A percentile compares a stretch with the other conserved stretches of the same genome.
phyloP scores from a whole-genome alignment of 2,888 invertebrate species.

The Trachelus stipa region DNA sequence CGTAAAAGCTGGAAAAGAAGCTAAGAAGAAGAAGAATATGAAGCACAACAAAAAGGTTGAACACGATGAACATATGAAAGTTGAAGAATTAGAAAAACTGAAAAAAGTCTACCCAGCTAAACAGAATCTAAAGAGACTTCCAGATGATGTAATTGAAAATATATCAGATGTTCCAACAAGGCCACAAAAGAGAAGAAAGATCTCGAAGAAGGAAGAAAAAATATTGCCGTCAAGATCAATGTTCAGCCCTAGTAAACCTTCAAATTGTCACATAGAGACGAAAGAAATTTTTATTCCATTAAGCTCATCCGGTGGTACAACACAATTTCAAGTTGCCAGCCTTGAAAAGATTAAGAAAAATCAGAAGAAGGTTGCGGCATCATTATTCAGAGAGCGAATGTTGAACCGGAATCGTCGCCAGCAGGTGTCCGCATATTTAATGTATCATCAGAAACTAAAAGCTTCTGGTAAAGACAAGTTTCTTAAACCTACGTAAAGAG shows the following conservation, averaged over 20 bases:
- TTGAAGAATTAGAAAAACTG: background rate
- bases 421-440: slow-evolving; percentile 44
- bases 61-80: slow-evolving; percentile 5
- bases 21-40: slow-evolving; percentile 25
- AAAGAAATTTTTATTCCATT: slow-evolving; percentile 31
- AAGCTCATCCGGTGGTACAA: slow-evolving; percentile 50
- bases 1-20: slow-evolving; percentile 21
- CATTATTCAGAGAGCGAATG: slow-evolving; percentile 50
- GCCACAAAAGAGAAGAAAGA: slow-evolving; percentile 30
- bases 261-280: slow-evolving; percentile 18
- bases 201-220: slow-evolving; percentile 29
- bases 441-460: slow-evolving; percentile 49
- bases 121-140: slow-evolving; percentile 43
- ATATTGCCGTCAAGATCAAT: slow-evolving; percentile 33
- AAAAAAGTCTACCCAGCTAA: background rate
- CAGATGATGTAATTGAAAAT: slow-evolving; percentile 45
- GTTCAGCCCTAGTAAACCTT: slow-evolving; percentile 22
- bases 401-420: slow-evolving; percentile 49
- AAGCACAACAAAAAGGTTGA: slow-evolving; percentile 21
- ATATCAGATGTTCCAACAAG: slow-evolving; percentile 38
- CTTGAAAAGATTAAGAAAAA: slow-evolving; percentile 42
- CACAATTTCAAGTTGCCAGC: slow-evolving; percentile 48
- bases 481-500: background rate
- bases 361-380: slow-evolving; percentile 30
- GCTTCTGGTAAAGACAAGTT: slow-evolving; percentile 28